Conservation (phyloP, 1,140 invertebrate species). For the Augochlora pura region DNA sequence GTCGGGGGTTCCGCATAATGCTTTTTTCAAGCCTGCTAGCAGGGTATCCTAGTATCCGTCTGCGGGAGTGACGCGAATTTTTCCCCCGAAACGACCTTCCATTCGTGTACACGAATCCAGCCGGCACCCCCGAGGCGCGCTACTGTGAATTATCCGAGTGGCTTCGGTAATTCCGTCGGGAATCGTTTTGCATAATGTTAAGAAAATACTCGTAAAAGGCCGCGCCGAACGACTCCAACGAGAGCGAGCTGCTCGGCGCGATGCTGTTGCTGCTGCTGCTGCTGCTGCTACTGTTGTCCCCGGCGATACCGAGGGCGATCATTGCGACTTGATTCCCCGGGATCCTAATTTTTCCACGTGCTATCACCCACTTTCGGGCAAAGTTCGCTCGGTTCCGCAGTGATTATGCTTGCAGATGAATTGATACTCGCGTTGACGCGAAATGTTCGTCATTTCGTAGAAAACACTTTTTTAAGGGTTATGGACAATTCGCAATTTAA, state of each 20-base stretch:
- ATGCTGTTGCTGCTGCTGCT: too few relatives aligned
- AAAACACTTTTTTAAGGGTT: too few relatives aligned
- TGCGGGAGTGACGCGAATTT: slow-evolving; percentile 62
- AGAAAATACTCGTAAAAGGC: slow-evolving; percentile 60
- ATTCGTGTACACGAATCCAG: slow-evolving; percentile 48
- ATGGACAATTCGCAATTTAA: too few relatives aligned
- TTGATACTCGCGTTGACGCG: too few relatives aligned
- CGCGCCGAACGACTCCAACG: neutral
- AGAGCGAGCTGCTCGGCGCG: neutral
- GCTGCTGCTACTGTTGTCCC: too few relatives aligned
- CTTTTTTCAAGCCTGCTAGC: slow-evolving; percentile 53
- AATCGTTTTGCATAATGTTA: slow-evolving; percentile 67
- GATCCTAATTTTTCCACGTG: too few relatives aligned
- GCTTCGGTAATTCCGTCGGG: slow-evolving; percentile 58
- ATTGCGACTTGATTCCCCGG: too few relatives aligned
- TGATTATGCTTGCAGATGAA: too few relatives aligned
- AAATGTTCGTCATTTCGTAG: too few relatives aligned
- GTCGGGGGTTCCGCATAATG: slow-evolving; percentile 55
- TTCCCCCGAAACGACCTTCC: slow-evolving; percentile 62
- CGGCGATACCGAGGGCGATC: too few relatives aligned
- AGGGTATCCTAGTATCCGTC: slow-evolving; percentile 41
- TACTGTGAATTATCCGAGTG: slow-evolving; percentile 59
- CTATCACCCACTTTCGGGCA: too few relatives aligned
- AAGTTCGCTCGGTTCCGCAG: too few relatives aligned
- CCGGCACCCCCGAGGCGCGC: slow-evolving; percentile 55